A percentile compares a stretch with the other conserved stretches of the same genome.
Conservation (phyloP, 2,113 vertebrate species). For the Gobius niger region DNA sequence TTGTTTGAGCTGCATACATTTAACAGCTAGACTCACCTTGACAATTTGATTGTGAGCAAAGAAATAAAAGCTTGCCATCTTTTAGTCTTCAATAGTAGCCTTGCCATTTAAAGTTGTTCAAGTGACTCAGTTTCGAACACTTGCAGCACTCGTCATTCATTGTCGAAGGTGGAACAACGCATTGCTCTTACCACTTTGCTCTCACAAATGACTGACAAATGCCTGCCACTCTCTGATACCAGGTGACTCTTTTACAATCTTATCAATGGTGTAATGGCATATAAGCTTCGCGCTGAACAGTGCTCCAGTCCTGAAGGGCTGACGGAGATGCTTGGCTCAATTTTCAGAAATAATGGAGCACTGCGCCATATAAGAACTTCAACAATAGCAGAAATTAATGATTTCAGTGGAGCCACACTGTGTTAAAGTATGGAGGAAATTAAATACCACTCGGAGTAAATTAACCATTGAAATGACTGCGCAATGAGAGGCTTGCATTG, state of each 20-base stretch:
- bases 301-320: constrained; percentile 39
- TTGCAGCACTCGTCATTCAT: not conserved
- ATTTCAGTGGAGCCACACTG: constrained; percentile 42
- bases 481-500: not conserved
- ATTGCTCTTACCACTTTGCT: not conserved
- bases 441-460: not conserved
- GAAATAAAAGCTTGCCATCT: not conserved
- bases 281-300: constrained; percentile 47
- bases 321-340: constrained; percentile 50
- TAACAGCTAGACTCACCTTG: not conserved
- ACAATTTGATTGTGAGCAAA: no score
- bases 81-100: not conserved
- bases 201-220: not conserved
- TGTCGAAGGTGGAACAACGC: not conserved
- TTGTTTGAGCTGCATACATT: not conserved
- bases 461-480: not conserved
- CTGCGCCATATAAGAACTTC: constrained; percentile 40
- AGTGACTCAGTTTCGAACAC: not conserved
- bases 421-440: constrained; percentile 10
- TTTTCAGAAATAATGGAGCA: constrained; percentile 51
- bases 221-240: constrained; percentile 22
- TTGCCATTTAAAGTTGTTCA: not conserved
- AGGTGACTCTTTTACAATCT: not conserved
- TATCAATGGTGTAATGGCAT: constrained; percentile 34
- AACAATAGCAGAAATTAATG: constrained; percentile 48